These are phyloP conservation scores for Grammomys surdaster DNA, from an alignment of 2,113 vertebrate species.

Conservation along the genomic window DNA sequence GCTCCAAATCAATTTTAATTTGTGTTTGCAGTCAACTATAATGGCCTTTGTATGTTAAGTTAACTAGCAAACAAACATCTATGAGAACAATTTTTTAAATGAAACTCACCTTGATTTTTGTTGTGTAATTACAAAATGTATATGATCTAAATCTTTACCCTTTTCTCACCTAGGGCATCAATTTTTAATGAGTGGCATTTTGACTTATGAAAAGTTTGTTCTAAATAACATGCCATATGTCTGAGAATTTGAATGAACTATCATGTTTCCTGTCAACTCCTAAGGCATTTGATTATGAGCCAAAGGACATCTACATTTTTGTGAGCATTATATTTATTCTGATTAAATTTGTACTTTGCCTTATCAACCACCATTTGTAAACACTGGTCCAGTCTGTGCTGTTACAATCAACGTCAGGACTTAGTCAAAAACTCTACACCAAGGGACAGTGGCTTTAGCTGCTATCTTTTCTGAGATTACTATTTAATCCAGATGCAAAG, in stretches of 20 bases:
- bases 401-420: neutral
- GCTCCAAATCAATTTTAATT: constrained; percentile 11
- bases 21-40: neutral
- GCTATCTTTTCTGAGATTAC: neutral
- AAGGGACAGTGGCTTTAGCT: neutral
- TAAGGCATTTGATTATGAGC: neutral
- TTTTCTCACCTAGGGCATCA: neutral
- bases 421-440: neutral
- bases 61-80: neutral
- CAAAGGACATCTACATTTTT: neutral
- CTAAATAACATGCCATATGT: neutral
- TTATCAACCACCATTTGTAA: neutral
- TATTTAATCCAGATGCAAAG: neutral
- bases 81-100: neutral
- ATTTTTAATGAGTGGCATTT: neutral
- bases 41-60: neutral
- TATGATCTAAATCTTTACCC: neutral
- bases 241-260: neutral
- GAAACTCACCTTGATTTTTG: neutral
- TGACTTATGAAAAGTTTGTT: neutral
- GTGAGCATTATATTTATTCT: neutral
- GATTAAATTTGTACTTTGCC: neutral
- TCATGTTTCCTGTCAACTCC: neutral
- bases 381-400: neutral
- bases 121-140: neutral